Percentiles rank a stretch among this genome's conserved stretches.
Conservation (phyloP, 2,888 invertebrate species). For the Acrobasis repandana region DNA sequence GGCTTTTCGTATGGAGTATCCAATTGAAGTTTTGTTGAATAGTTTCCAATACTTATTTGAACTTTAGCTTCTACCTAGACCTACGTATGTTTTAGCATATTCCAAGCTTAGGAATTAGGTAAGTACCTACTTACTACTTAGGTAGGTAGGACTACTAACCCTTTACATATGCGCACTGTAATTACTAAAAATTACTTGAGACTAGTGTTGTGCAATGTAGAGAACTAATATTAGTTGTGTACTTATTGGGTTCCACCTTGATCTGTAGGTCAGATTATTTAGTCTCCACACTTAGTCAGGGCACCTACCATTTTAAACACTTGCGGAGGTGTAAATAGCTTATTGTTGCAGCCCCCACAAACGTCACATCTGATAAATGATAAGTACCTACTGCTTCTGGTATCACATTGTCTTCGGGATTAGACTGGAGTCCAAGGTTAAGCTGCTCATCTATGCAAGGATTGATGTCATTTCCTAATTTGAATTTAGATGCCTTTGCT, state of each 20-base stretch:
- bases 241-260: conserved; percentile 42
- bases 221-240: not conserved
- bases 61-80: not conserved
- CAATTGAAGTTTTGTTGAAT: not conserved
- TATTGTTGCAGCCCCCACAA: conserved; percentile 61
- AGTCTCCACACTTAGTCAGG: conserved; percentile 48
- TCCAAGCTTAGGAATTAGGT: not conserved
- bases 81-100: not conserved
- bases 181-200: too few relatives aligned
- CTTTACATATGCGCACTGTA: too few relatives aligned
- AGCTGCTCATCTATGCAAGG: conserved; percentile 38
- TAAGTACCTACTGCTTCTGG: conserved; percentile 33
- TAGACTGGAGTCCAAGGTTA: conserved; percentile 45
- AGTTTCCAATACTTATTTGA: not conserved
- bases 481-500: conserved; percentile 25
- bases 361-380: conserved; percentile 44
- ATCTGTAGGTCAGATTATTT: conserved; percentile 64
- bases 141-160: too few relatives aligned
- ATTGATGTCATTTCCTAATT: conserved; percentile 51
- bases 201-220: not conserved
- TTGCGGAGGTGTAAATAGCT: conserved; percentile 64
- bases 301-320: conserved; percentile 56
- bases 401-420: conserved; percentile 45
- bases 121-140: not conserved
- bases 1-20: not conserved